Base-by-base conservation (phyloP, 2,113 vertebrate species). In the Ctenodactylus gundi region DNA sequence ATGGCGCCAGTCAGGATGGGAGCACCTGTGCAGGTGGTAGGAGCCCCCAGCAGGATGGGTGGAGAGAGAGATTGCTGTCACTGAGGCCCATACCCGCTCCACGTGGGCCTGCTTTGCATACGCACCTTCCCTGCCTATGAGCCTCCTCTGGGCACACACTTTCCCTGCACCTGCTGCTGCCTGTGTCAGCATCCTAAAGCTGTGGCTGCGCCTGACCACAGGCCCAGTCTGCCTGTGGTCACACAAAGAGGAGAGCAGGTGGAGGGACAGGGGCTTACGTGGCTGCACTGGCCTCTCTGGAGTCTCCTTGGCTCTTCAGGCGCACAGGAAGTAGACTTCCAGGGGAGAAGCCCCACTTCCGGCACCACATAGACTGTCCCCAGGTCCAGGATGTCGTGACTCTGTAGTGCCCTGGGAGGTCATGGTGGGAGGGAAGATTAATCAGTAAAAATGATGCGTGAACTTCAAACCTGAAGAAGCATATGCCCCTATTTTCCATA, bases 221-320 rank as follows among this genome's bases (percentile, higher is more conserved):
- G 94, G 91, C n/a, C n/a, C n/a, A n/a, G n/a, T n/a, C n/a, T n/a
- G n/a, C n/a, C n/a, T n/a, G n/a, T n/a, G n/a, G n/a, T n/a, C n/a
- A n/a, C n/a, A n/a, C n/a, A n/a, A n/a, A n/a, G 94, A 95, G 93
- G 96, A 94, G 92, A 96, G 94, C 92, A 67, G 94, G 51, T 78
- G 72, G 39, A 88, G 96, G 96, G 87, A 95, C 85, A 72, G 94
- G 94, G 41, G 17, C 70, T 31, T 27, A 12, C 6, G 1, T n/a
- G 96, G 86, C 98, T 82, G 64, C 57, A 58, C 36, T 94, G 92
- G 90, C 94, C 88, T 97, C 97, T 96, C 94, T 89, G 95, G 97
- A 96, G 93, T 93, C 94, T 92, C 91, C 88, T 67, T 91, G 76
- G 89, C 97, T 97, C 97, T 82, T 68, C 92, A 68, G 81, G 87